Percentiles rank a stretch among this genome's conserved stretches.
phyloP scores from a whole-genome alignment of 2,797 vertebrate genomes.

The Threskiornis aethiopicus region DNA sequence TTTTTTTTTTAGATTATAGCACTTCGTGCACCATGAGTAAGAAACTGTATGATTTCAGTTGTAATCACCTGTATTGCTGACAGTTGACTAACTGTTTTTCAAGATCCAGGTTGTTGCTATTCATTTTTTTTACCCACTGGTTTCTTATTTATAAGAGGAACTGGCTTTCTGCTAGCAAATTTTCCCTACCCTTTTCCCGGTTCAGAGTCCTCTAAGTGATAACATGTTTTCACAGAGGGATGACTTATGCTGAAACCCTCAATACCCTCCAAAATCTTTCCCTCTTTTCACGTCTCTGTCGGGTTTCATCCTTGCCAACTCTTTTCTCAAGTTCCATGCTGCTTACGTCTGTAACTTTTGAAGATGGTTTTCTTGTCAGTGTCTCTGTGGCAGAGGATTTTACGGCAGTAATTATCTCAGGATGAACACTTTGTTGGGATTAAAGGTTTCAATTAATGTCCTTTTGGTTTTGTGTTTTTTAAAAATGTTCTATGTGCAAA shows the following conservation, averaged over 20 bases:
- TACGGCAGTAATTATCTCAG: not conserved
- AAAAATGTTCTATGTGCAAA: not conserved
- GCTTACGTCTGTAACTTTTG: not conserved
- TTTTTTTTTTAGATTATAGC: not conserved
- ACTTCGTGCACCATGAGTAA: not conserved
- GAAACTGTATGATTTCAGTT: not conserved
- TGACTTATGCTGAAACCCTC: not conserved
- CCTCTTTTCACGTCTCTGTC: not conserved
- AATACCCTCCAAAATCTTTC: not conserved
- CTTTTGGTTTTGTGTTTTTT: not conserved
- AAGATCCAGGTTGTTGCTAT: not conserved
- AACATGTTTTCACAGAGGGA: not conserved
- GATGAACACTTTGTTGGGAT: not conserved
- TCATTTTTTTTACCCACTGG: not conserved
- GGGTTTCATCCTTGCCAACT: not conserved
- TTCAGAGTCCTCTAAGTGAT: not conserved
- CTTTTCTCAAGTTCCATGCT: not conserved
- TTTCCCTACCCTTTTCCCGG: not conserved
- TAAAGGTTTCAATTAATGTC: not conserved
- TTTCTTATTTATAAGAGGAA: not conserved
- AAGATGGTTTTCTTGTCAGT: not conserved
- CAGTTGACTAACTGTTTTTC: not conserved
- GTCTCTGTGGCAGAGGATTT: not conserved
- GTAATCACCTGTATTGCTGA: not conserved
- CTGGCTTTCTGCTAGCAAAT: not conserved